Evolutionary conservation across 2,113 vertebrate genomes (phyloP).

Genomic region (Alethe diademata): DNA sequence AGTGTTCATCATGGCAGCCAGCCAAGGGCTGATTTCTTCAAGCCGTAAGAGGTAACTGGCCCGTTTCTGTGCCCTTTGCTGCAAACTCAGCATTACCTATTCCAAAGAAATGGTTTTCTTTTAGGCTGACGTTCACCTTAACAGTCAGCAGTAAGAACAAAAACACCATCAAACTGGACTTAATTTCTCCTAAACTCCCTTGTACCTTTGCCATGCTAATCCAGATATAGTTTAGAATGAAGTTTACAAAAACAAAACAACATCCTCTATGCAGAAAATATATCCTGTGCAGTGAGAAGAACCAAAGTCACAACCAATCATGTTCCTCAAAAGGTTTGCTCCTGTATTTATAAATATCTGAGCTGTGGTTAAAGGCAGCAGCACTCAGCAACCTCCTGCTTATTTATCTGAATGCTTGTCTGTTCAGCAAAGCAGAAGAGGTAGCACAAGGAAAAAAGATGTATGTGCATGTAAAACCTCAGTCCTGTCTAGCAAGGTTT

Average conservation of each 20-base stretch:
- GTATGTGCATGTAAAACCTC: background rate
- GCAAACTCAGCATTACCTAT: constrained; percentile 95
- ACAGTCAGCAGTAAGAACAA: background rate
- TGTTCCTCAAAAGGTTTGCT: background rate
- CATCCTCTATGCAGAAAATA: background rate
- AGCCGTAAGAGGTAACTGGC: constrained; percentile 91
- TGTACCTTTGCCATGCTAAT: background rate
- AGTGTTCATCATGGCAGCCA: constrained; percentile 89
- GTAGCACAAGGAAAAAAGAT: background rate
- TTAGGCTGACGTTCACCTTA: background rate
- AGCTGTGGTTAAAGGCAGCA: background rate
- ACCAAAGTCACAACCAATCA: background rate
- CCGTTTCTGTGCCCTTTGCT: constrained; percentile 95
- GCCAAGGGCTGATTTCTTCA: constrained; percentile 94
- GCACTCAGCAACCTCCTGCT: background rate
- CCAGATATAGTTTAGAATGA: background rate
- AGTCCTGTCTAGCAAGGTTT: background rate
- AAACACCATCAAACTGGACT: background rate
- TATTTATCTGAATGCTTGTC: background rate
- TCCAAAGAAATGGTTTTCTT: background rate
- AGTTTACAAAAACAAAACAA: background rate
- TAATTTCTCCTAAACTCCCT: background rate
- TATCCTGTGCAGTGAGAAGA: background rate
- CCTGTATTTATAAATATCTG: background rate
- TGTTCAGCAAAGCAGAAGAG: background rate